Base-by-base conservation (phyloP, 2,888 invertebrate genomes). In the Orthosia cruda region DNA sequence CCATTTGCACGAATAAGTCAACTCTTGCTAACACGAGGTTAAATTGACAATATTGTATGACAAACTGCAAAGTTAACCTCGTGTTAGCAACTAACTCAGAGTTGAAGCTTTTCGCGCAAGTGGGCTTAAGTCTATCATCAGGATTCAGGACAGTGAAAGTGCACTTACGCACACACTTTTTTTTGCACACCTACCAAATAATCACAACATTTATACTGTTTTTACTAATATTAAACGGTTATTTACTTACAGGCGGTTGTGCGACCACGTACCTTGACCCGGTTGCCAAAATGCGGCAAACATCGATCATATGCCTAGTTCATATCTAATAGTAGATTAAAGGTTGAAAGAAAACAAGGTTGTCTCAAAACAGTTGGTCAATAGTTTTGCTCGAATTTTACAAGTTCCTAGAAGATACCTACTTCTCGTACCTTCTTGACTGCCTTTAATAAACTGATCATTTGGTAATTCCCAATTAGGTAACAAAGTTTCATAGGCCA, bases 221-320 rank as follows among this genome's bases (percentile, higher is more conserved):
- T 12, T 32, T 54, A 20, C 5, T 32, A 15, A 49, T 49, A 49
- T 32, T 16, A 50, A 70, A 23, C 23, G 11, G 23, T 70, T 40
- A 70, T 45, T 50, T 23, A 70, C n/a, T 49, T 49, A 50, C 26
- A 65, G 52, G 16, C 18, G 32, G 62, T 63, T 78, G 32, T 58
- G 49, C 13, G 52, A 58, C 50, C 32, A 12, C 13, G 32, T 73
- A 50, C 81, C 64, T 80, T 80, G 80, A 81, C 85, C 81, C 18
- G 26, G 47, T 84, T 84, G 61, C 64, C 12, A 61, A 68, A 71
- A 65, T 11, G 23, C 63, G 4, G 16, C 20, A 59, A 16, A 50
- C 59, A 52, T 61, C 52, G 16, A 26, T 16, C 80, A 59, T 55
- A 67, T 45, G 20, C 61, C 20, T 55, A 50, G 13, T 57, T 40